Base-by-base conservation (phyloP, 2,113 vertebrate species). In the Triplophysa dalaica region DNA sequence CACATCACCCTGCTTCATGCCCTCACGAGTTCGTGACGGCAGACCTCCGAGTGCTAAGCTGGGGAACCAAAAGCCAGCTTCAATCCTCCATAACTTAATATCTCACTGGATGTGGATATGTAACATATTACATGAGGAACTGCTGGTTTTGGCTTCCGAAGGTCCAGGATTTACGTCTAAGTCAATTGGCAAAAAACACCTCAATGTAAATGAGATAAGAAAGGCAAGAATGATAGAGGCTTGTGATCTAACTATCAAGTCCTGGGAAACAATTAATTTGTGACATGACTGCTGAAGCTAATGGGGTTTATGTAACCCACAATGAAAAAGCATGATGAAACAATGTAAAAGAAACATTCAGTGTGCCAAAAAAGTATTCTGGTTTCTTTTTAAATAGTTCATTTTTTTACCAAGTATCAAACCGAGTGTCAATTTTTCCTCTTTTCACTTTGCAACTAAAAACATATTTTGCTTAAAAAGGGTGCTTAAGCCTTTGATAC, bases 131-230 rank as follows among this genome's bases (percentile, higher is more conserved):
- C 26, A 16, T 24, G 56, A 84, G 64, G 64, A 70, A 8, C 66
- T 48, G 33, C 76, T 75, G n/a, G 70, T 56, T 75, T 26, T 54
- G 75, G n/a, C 22, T 16, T 66, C 70, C 29, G 38, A 62, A 19
- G 21, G 45, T 41, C 29, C 3, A 10, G 4, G 24, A 24, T 33
- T 60, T 66, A 52, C 69, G 48, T 54, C n/a, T n/a, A 63, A 16
- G 24, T 76, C 24, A 43, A 56, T 84, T 81, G 79, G 79, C 79
- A 84, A 78, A 73, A 76, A 77, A 70, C 56, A 70, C 75, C 45
- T 64, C 43, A 33, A 21, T 54, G 24, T 77, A 45, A 12, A 19
- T 33, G 41, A 77, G 17, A 66, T 33, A 22, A 14, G 41, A 48
- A 24, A 54, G 19, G 45, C 26, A 61, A 61, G 24, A 2, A 21